Conservation (phyloP, 1,140 invertebrate species). For the Mercenaria mercenaria region DNA sequence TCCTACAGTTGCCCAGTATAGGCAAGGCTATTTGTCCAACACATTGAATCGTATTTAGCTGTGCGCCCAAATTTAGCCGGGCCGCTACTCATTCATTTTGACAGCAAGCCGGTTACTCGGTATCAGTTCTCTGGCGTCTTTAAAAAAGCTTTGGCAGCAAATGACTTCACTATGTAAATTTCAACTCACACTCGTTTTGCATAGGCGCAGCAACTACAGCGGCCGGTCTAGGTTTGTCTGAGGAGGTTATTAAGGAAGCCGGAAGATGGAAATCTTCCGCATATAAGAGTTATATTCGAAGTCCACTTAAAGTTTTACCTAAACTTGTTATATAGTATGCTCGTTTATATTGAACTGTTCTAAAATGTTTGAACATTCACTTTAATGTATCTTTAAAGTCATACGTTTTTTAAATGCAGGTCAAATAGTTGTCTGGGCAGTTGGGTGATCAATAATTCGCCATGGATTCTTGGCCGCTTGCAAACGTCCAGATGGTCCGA, state of each 20-base stretch:
- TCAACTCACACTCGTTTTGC: background rate
- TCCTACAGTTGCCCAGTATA: background rate
- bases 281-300: background rate
- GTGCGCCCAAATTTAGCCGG: background rate
- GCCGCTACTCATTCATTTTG: background rate
- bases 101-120: background rate
- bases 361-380: too few species aligned
- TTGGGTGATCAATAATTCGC: background rate
- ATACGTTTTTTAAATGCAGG: too few species aligned
- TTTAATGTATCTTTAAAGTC: too few species aligned
- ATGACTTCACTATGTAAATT: background rate
- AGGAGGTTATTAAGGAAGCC: background rate
- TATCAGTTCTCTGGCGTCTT: too few species aligned
- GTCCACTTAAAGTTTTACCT: background rate
- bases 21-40: background rate
- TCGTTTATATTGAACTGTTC: too few species aligned
- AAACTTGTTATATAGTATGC: background rate
- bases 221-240: background rate
- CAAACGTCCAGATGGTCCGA: background rate
- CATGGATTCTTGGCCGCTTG: background rate
- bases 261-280: background rate
- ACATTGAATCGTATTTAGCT: background rate
- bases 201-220: background rate
- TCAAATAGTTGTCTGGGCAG: background rate
- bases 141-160: background rate